Conservation (phyloP, 2,888 invertebrate genomes). For the Pseudococcus jackbeardsleyi region DNA sequence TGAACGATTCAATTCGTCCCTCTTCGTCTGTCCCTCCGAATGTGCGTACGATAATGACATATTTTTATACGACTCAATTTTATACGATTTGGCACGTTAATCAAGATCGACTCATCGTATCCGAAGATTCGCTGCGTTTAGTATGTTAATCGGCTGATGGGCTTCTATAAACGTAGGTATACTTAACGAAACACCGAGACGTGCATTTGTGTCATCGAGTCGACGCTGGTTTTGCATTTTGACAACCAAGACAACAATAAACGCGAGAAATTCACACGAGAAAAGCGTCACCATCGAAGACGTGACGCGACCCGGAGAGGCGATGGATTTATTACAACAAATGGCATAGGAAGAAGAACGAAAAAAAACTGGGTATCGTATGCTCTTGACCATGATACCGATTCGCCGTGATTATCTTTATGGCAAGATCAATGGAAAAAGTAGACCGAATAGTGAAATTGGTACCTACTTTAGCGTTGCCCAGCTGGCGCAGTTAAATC, state of each 20-base stretch:
- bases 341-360: not conserved
- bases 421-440: constrained; percentile 3
- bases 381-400: constrained; percentile 15
- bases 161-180: not conserved
- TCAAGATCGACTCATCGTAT: not conserved
- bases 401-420: not conserved
- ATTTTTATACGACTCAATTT: not conserved
- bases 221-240: not conserved
- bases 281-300: not conserved
- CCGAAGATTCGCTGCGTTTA: not conserved
- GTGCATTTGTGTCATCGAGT: not conserved
- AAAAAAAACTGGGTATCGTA: not conserved
- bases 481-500: not conserved
- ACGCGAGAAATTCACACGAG: constrained; percentile 25
- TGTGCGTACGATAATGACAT: not conserved
- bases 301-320: not conserved
- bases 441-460: not conserved
- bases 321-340: not conserved
- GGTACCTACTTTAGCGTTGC: not conserved
- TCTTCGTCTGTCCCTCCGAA: not conserved
- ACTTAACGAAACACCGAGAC: too few species aligned
- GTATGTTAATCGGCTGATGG: not conserved
- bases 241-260: not conserved
- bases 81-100: not conserved
- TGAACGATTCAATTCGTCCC: not conserved